Percentiles rank a stretch among this genome's conserved stretches.
Evolutionary conservation across 1,140 invertebrate genomes (phyloP).

Genomic region (Musca domestica): DNA sequence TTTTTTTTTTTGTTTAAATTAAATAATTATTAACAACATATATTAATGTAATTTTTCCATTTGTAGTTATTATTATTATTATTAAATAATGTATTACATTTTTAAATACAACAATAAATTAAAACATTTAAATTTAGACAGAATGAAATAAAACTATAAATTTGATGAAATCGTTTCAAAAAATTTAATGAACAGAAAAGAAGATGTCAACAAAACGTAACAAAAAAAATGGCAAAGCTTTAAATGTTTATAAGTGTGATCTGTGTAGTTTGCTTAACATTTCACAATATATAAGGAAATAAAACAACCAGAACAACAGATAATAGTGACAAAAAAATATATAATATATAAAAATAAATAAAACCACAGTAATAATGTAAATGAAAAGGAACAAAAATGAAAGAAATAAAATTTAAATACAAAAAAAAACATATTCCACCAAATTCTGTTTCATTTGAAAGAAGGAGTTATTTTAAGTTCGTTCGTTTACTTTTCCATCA

Average conservation of each 20-base stretch:
- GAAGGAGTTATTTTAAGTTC: too few relatives aligned
- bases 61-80: constrained; percentile 4
- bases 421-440: constrained; percentile 8
- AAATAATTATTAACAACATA: too few relatives aligned
- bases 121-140: too few relatives aligned
- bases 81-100: not conserved
- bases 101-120: not conserved
- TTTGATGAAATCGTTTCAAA: not conserved
- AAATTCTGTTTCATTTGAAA: not conserved
- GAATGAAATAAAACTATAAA: too few relatives aligned
- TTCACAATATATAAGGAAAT: not conserved
- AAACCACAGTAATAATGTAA: not conserved
- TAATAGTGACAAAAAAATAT: not conserved
- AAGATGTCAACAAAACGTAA: not conserved
- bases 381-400: not conserved
- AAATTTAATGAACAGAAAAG: not conserved
- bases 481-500: too few relatives aligned
- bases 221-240: constrained; percentile 14
- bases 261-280: constrained; percentile 20
- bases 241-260: constrained; percentile 22
- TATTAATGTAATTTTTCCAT: too few relatives aligned
- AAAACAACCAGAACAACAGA: not conserved
- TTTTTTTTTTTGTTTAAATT: too few relatives aligned
- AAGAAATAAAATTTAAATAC: constrained; percentile 10
- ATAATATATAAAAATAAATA: constrained; percentile 4